Evolutionary conservation across 2,113 vertebrate species (phyloP), one percentile per base, ranked within the genome.

Genomic region (Nicator chloris): DNA sequence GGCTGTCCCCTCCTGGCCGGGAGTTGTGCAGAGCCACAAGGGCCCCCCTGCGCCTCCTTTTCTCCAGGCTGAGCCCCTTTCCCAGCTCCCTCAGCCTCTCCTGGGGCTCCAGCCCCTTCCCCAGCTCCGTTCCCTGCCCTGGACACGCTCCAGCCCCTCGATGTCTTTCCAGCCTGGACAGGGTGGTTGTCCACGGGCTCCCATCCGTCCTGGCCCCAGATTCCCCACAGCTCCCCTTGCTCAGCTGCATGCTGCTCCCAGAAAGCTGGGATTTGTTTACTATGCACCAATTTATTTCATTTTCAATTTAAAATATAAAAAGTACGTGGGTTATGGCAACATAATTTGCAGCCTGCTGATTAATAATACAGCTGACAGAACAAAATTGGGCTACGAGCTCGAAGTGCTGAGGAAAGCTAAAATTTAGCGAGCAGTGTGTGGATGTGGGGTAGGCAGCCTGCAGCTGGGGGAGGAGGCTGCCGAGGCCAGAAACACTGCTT

Each of bases 301-400:
- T 95, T 95, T 80, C 59, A 3, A 30, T 47, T 60, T 31, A 39
- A 93, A 95, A 68, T 12, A 24, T 30, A 76, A 60, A 47, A 93
- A 92, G 79, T 11, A 76, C 17, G 23, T 69, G 94, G 76, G 88
- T 65, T 90, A 77, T 1, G 37, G 88, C 88, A 82, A 37, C 76
- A 88, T 90, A 95, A 93, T 96, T 95, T 86, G 40, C 88, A 95
- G 94, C 89, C 86, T 92, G 91, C 53, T 95, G 91, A 90, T 96
- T 95, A 95, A 88, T 93, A 88, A 90, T 86, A 40, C 79, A 94
- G 91, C 91, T 95, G 94, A 93, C 4, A 7, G 91, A 69, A 88
- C 1, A 3, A 49, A 94, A 95, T 44, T 49, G 82, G 91, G 71
- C 86, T 53, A 91, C 2, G 2, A 69, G 82, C 86, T 92, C 15